Evolutionary conservation across 2,888 invertebrate genomes (phyloP).

Genomic region (Caenorhabditis sp.): DNA sequence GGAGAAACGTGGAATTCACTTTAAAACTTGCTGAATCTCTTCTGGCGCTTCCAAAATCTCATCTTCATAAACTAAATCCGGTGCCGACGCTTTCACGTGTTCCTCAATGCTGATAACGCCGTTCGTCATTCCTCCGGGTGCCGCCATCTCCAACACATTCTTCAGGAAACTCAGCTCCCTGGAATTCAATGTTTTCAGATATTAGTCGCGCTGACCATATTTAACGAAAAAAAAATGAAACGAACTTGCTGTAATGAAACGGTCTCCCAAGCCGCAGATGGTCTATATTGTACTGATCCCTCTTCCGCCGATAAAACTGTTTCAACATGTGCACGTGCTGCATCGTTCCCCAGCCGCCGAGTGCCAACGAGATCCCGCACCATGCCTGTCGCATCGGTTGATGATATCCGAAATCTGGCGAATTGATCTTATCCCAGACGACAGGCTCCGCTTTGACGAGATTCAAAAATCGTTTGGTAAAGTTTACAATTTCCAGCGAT

Average conservation of each 20-base stretch:
- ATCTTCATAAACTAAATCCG: slow-evolving; percentile 25
- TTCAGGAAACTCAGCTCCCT: slow-evolving; percentile 46
- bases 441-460: slow-evolving; percentile 38
- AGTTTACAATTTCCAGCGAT: slow-evolving; percentile 12
- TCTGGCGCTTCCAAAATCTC: slow-evolving; percentile 25
- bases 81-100: slow-evolving; percentile 13
- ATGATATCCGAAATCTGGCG: slow-evolving; percentile 35
- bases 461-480: slow-evolving; percentile 26
- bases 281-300: slow-evolving; percentile 55
- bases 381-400: slow-evolving; percentile 57
- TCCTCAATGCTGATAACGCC: slow-evolving; percentile 8
- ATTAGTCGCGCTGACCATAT: too few relatives aligned
- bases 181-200: neutral
- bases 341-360: slow-evolving; percentile 61
- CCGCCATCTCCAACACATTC: slow-evolving; percentile 30
- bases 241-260: slow-evolving; percentile 47
- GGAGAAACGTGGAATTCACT: neutral
- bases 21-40: slow-evolving; percentile 19
- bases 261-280: slow-evolving; percentile 25
- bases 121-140: neutral
- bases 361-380: slow-evolving; percentile 56
- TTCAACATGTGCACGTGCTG: slow-evolving; percentile 58
- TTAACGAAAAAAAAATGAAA: neutral
- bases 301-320: slow-evolving; percentile 38
- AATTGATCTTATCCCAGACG: slow-evolving; percentile 46